Conservation (phyloP, 2,113 vertebrate species). For the Tenrec ecaudatus region DNA sequence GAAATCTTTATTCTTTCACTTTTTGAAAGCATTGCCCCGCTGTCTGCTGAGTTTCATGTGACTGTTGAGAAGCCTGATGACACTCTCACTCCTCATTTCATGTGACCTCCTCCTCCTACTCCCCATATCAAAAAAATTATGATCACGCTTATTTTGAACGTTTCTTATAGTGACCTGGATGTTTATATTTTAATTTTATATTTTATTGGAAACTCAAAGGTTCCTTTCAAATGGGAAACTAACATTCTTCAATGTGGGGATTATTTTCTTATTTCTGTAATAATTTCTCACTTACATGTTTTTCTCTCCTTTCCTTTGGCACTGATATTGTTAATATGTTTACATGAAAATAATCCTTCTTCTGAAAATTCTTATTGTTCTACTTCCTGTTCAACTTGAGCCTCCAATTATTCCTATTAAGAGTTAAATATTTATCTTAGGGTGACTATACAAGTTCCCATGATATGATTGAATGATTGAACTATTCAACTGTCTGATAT, state of each 20-base stretch:
- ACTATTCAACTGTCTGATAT: too few relatives aligned
- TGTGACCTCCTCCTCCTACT: neutral
- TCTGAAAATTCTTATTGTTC: neutral
- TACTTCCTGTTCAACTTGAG: neutral
- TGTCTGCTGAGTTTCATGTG: neutral
- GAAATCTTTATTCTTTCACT: slow-evolving; percentile 19
- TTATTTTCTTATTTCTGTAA: slow-evolving; percentile 14
- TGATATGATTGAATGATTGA: too few relatives aligned
- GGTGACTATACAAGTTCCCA: too few relatives aligned
- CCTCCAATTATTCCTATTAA: neutral
- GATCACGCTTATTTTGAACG: neutral
- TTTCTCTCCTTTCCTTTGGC: neutral
- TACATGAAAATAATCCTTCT: neutral
- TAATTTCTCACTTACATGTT: neutral
- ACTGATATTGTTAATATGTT: neutral
- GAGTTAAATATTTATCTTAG: neutral
- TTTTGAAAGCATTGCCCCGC: neutral
- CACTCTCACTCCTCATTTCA: neutral
- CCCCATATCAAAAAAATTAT: neutral
- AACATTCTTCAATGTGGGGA: neutral
- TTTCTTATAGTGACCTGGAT: neutral
- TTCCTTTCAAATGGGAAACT: neutral
- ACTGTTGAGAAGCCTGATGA: neutral
- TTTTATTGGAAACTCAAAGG: neutral
- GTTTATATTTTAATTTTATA: neutral